Evolutionary conservation across 2,888 invertebrate species (phyloP).

Genomic region (Proisotoma minuta): DNA sequence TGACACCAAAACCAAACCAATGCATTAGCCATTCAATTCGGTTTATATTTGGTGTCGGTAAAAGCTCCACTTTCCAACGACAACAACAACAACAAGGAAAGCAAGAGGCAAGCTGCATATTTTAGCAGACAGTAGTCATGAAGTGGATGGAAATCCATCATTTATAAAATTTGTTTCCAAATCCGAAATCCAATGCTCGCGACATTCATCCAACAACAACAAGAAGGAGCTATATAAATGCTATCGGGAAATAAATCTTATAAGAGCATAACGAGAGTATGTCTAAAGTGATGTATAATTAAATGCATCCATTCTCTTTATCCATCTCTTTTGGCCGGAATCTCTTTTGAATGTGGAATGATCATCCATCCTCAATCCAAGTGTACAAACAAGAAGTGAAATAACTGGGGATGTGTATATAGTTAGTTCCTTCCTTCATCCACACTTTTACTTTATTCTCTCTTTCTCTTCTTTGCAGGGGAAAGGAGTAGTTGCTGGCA

Average conservation of each 20-base stretch:
- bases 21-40: too few species aligned
- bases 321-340: slow-evolving; percentile 18
- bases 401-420: neutral
- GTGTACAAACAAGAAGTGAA: neutral
- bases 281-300: slow-evolving; percentile 41
- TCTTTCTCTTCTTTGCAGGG: slow-evolving; percentile 34
- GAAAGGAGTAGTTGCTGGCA: slow-evolving; percentile 28
- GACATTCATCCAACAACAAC: neutral
- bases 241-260: too few species aligned
- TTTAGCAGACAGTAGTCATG: too few species aligned
- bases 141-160: slow-evolving; percentile 9
- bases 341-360: slow-evolving; percentile 12
- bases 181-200: neutral
- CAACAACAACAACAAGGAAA: too few species aligned
- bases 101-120: too few species aligned
- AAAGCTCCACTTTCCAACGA: too few species aligned
- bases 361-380: slow-evolving; percentile 6
- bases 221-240: too few species aligned
- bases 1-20: too few species aligned
- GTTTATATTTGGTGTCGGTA: too few species aligned
- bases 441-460: neutral
- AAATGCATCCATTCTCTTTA: slow-evolving; percentile 41
- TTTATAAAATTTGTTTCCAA: slow-evolving; percentile 15
- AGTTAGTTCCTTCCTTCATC: neutral
- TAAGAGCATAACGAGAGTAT: too few species aligned